These are phyloP conservation scores for Nothobranchius kuhntae DNA, from an alignment of 2,113 vertebrate genomes.

Conservation along the genomic window DNA sequence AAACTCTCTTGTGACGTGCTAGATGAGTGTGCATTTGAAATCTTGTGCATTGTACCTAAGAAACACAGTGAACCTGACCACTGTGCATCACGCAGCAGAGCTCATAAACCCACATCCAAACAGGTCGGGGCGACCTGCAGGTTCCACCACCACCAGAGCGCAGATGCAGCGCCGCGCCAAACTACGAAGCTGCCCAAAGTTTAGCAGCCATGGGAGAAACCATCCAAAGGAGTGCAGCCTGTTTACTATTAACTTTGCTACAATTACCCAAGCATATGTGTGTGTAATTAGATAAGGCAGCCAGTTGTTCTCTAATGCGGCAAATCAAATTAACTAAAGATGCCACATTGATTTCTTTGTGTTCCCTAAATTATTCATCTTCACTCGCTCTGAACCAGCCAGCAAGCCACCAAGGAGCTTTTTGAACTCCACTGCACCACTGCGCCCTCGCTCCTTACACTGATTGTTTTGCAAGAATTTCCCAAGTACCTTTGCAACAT, in stretches of 20 bases:
- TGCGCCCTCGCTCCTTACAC: slow-evolving; percentile 36
- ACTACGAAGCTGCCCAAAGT: slow-evolving; percentile 56
- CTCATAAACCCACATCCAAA: slow-evolving; percentile 20
- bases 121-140: slow-evolving; percentile 32
- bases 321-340: slow-evolving; percentile 81
- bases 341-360: slow-evolving; percentile 79
- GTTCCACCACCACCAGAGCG: slow-evolving; percentile 19
- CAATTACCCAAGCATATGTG: slow-evolving; percentile 76
- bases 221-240: slow-evolving; percentile 63
- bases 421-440: slow-evolving; percentile 47
- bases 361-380: slow-evolving; percentile 79
- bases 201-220: slow-evolving; percentile 51
- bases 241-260: slow-evolving; percentile 74
- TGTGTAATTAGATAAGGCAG: slow-evolving; percentile 79
- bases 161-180: slow-evolving; percentile 26
- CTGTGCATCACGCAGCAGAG: slow-evolving; percentile 24
- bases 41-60: no score
- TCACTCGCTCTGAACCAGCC: slow-evolving; percentile 68
- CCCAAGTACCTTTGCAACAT: slow-evolving; percentile 40
- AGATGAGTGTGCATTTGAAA: no score
- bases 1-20: no score
- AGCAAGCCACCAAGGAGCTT: slow-evolving; percentile 61
- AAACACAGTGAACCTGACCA: background rate
- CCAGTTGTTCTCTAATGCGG: slow-evolving; percentile 77
- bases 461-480: slow-evolving; percentile 48